These are phyloP conservation scores for Conchocele bisecta DNA, from an alignment of 2,888 invertebrate species.

Conservation along the genomic window DNA sequence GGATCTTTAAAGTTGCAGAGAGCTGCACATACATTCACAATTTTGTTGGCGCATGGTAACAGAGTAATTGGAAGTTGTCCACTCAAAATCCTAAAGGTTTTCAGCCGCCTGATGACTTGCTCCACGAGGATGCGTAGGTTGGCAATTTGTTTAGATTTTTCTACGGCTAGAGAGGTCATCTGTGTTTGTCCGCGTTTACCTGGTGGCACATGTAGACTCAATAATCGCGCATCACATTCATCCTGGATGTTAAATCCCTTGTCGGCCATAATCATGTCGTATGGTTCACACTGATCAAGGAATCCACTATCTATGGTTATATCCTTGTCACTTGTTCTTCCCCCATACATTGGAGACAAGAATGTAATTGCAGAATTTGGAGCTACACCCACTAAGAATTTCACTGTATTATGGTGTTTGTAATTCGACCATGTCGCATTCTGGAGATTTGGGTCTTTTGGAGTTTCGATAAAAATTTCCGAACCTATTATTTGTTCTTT, in stretches of 20 bases:
- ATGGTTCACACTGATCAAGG: slow-evolving; percentile 38
- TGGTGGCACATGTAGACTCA: slow-evolving; percentile 4
- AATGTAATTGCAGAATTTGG: slow-evolving; percentile 49
- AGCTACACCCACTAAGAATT: slow-evolving; percentile 55
- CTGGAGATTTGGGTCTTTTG: slow-evolving; percentile 32
- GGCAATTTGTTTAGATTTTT: slow-evolving; percentile 4
- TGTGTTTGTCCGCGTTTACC: slow-evolving; percentile 25
- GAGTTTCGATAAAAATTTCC: slow-evolving; percentile 40
- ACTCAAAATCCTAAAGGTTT: slow-evolving; percentile 3
- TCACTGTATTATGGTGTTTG: slow-evolving; percentile 53
- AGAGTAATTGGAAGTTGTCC: slow-evolving; percentile 10
- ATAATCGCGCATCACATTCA: slow-evolving; percentile 11
- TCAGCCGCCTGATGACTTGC: slow-evolving; percentile 16
- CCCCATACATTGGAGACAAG: slow-evolving; percentile 53
- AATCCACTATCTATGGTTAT: slow-evolving; percentile 48
- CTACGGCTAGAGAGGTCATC: slow-evolving; percentile 7
- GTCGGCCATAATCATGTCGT: slow-evolving; percentile 47
- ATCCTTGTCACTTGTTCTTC: slow-evolving; percentile 48
- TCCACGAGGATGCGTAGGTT: slow-evolving; percentile 7
- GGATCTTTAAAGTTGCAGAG: slow-evolving; percentile 11
- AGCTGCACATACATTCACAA: no score
- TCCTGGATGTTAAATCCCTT: slow-evolving; percentile 19
- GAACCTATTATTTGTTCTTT: slow-evolving; percentile 17
- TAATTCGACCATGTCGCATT: slow-evolving; percentile 48
- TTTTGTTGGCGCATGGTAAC: slow-evolving; percentile 5